These are phyloP conservation scores for Sepioteuthis lessoniana DNA, from an alignment of 2,888 invertebrate genomes.

Conservation along the genomic window DNA sequence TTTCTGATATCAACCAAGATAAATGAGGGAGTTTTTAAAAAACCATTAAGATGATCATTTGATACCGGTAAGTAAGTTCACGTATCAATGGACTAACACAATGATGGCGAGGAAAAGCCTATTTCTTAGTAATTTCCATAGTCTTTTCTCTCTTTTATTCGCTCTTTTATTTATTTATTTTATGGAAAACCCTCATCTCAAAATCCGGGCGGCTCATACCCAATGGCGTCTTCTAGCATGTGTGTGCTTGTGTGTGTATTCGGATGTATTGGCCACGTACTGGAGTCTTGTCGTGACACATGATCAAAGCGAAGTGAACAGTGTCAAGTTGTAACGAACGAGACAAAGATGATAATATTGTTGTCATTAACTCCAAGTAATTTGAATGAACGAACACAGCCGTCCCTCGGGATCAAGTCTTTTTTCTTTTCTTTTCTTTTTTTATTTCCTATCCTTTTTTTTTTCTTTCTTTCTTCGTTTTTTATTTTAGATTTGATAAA, in stretches of 20 bases:
- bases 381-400: slow-evolving; percentile 15
- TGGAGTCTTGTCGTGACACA: not conserved
- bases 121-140: not conserved
- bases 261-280: too few species aligned
- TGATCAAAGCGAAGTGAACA: not conserved
- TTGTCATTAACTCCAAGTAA: not conserved
- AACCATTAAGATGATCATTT: not conserved
- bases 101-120: not conserved
- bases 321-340: not conserved
- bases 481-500: not conserved
- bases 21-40: not conserved
- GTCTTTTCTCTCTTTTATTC: not conserved
- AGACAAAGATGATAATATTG: slow-evolving; percentile 18
- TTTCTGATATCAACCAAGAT: not conserved
- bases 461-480: not conserved
- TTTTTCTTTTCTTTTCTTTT: not conserved
- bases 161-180: too few species aligned
- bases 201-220: not conserved
- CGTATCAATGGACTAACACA: not conserved
- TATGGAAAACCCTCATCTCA: not conserved
- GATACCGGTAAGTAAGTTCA: not conserved
- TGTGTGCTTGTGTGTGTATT: too few species aligned
- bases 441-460: not conserved
- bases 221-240: not conserved
- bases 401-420: not conserved